Percentiles rank a stretch among this genome's conserved stretches.
phyloP scores from a whole-genome alignment of 2,113 vertebrate genomes.

The Indicator indicator region DNA sequence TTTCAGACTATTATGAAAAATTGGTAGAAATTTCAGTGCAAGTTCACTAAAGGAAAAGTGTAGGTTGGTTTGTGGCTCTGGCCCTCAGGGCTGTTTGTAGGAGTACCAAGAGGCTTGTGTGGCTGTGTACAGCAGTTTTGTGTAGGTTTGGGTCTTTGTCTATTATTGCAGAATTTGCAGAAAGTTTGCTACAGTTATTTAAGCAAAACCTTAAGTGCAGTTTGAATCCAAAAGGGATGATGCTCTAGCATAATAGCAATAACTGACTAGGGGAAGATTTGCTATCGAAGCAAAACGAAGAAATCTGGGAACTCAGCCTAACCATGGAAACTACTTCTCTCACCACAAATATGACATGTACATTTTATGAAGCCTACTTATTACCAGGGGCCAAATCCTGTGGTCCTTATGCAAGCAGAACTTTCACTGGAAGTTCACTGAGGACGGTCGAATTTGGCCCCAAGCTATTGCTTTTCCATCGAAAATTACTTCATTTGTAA shows the following conservation, averaged over 20 bases:
- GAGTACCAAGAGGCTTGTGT: not conserved
- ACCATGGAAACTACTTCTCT: constrained; percentile 77
- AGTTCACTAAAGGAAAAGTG: not conserved
- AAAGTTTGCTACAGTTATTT: not conserved
- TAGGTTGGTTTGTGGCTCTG: not conserved
- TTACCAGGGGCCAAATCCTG: constrained; percentile 57
- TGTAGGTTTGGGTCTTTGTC: not conserved
- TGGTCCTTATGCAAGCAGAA: constrained; percentile 56
- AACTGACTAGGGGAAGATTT: constrained; percentile 57
- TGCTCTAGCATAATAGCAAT: constrained; percentile 46
- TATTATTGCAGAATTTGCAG: not conserved
- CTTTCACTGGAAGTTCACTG: constrained; percentile 54
- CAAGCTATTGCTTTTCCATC: constrained; percentile 29
- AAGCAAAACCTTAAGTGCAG: not conserved
- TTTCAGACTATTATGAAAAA: not conserved
- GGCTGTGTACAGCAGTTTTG: not conserved
- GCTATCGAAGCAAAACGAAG: constrained; percentile 69
- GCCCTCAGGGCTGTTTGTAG: not conserved
- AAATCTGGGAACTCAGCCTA: constrained; percentile 73
- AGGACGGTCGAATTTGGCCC: constrained; percentile 45
- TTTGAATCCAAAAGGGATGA: not conserved
- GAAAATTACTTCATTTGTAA: constrained; percentile 69
- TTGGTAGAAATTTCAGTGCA: not conserved
- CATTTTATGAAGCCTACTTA: constrained; percentile 60
- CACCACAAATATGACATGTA: constrained; percentile 77